Base-by-base conservation (phyloP, 2,888 invertebrate species). In the Elmis aenea region DNA sequence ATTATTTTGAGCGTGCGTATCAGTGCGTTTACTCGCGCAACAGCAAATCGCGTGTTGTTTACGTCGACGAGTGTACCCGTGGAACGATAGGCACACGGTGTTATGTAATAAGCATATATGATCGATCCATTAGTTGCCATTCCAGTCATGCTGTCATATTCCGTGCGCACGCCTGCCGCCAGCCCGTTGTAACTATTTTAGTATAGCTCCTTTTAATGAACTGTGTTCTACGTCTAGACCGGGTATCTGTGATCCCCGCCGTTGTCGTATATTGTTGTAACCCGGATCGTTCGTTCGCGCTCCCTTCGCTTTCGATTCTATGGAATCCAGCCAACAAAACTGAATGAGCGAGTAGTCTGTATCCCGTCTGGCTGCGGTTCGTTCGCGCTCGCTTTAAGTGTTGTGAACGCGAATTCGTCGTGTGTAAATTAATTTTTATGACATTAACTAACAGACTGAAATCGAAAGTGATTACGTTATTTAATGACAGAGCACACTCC, bases 281-380 rank as follows among this genome's bases (percentile, higher is more conserved):
- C 43, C 46, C 36, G 44, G 48, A 42, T 42, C 37, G 41, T 42
- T 34, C 38, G 42, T 47, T 46, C 45, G 48, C 42, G 45, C 46
- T 49, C 50, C 49, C 52, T 48, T 52, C 50, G 48, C 51, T 53
- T 53, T 53, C 51, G 44, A 48, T 51, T 50, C 46, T 45, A 46
- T 38, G 43, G 52, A 47, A 51, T 49, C 45, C 46, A 44, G 38
- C 40, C 48, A 37, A 42, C 20, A 38, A 36, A 32, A 38, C 42
- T 42, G 39, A 40, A 38, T 37, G 42, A 45, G 40, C 38, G 26
- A 44, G 36, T 48, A 44, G 38, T 48, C 38, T 37, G 43, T 41
- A 38, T 31, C 33, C 21, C 27, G 41, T 37, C 41, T 40, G 24
- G 36, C 22, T 33, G 41, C 33, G 36, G 15, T 35, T 27, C 30